Conservation (phyloP, 2,797 vertebrate genomes). For the Myotis myotis region DNA sequence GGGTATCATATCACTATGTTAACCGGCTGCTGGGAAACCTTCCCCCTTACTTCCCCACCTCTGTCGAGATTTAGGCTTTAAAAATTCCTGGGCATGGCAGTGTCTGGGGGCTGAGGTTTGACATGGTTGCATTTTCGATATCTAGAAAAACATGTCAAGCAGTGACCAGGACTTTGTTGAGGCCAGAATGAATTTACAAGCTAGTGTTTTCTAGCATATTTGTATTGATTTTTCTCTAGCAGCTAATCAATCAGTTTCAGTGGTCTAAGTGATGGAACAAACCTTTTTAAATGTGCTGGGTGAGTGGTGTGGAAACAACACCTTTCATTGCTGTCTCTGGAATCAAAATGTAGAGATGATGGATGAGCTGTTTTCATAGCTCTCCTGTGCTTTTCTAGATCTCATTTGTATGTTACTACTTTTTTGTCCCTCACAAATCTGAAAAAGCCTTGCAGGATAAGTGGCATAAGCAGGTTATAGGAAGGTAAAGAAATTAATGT, state of each 20-base stretch:
- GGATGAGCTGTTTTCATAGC: conserved; percentile 66
- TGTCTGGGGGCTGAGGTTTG: neutral
- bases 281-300: conserved; percentile 64
- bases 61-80: neutral
- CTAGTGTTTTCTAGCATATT: conserved; percentile 73
- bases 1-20: neutral
- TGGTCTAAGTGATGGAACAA: conserved; percentile 60
- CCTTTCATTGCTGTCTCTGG: conserved; percentile 64
- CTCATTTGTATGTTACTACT: conserved; percentile 50
- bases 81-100: neutral
- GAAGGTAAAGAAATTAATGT: conserved; percentile 45
- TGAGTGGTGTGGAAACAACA: conserved; percentile 67
- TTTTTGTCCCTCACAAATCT: conserved; percentile 52
- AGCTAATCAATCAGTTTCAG: conserved; percentile 75
- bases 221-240: conserved; percentile 75
- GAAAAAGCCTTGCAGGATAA: conserved; percentile 32
- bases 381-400: conserved; percentile 54
- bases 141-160: conserved; percentile 62
- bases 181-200: conserved; percentile 72
- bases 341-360: conserved; percentile 72
- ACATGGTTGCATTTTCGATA: conserved; percentile 56
- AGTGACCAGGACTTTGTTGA: conserved; percentile 59
- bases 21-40: neutral
- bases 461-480: neutral
- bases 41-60: neutral